Conservation (phyloP, 2,888 invertebrate species). For the Macaria notata region DNA sequence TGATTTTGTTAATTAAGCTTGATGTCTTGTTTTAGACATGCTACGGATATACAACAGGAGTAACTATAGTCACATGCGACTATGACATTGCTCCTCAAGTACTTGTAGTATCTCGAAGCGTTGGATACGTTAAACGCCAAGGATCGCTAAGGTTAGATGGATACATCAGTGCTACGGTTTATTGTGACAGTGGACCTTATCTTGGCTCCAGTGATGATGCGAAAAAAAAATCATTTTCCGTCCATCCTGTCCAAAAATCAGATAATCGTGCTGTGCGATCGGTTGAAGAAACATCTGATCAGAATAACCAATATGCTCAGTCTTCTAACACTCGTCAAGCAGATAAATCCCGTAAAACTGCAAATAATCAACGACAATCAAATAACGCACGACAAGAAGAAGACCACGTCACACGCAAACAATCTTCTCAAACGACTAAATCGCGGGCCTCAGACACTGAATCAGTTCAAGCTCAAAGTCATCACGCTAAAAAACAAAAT, state of each 20-base stretch:
- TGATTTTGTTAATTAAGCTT: too few species aligned
- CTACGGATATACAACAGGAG: neutral
- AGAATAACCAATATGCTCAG: neutral
- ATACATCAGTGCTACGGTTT: neutral
- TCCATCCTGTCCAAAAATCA: neutral
- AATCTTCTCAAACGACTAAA: neutral
- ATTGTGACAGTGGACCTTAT: neutral
- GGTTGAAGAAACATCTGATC: neutral
- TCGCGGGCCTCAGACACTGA: neutral
- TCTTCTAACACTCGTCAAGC: neutral
- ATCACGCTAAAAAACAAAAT: neutral
- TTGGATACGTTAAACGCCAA: neutral
- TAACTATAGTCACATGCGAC: neutral
- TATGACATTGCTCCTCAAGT: neutral
- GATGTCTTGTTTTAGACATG: slow-evolving; percentile 1
- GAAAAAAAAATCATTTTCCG: neutral
- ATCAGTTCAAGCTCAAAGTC: neutral
- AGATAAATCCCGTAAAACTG: neutral
- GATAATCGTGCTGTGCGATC: neutral
- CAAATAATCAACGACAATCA: neutral
- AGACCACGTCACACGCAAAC: neutral
- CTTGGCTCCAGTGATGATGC: neutral
- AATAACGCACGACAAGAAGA: neutral
- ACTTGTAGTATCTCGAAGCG: neutral
- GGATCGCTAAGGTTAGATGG: neutral